These are phyloP conservation scores for Marmota flaviventris DNA, from an alignment of 2,113 vertebrate species.

Conservation along the genomic window DNA sequence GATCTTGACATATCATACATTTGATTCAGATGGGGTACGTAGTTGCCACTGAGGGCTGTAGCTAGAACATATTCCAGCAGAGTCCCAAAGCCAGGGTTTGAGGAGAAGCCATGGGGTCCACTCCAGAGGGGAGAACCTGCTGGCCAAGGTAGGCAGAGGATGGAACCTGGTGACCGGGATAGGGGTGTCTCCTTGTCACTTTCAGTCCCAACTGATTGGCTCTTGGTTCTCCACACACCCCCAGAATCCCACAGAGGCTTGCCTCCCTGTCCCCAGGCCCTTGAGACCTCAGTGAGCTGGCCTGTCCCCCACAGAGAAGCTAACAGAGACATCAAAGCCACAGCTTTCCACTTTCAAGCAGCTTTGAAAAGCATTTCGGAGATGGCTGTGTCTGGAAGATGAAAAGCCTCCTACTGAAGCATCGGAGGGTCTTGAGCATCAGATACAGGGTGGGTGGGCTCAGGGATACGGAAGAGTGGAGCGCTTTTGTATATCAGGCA, in stretches of 20 bases:
- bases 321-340: constrained; percentile 85
- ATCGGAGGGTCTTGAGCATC: not conserved
- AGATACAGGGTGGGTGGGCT: constrained; percentile 77
- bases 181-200: not conserved
- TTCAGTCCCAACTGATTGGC: not conserved
- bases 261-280: not conserved
- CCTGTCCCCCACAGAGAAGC: constrained; percentile 62
- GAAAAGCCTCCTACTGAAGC: constrained; percentile 73
- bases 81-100: not conserved
- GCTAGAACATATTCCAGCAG: not conserved
- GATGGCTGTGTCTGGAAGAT: constrained; percentile 71
- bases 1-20: too few species aligned
- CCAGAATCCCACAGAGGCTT: not conserved
- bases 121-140: not conserved
- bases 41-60: not conserved
- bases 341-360: constrained; percentile 71
- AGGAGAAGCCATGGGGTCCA: not conserved
- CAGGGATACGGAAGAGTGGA: not conserved
- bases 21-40: not conserved
- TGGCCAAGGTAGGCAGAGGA: not conserved
- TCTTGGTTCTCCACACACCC: not conserved
- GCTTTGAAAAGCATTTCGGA: constrained; percentile 81
- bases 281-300: not conserved
- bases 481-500: not conserved
- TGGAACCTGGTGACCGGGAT: not conserved